Conservation (phyloP, 1,140 invertebrate genomes). For the Wasmannia auropunctata region DNA sequence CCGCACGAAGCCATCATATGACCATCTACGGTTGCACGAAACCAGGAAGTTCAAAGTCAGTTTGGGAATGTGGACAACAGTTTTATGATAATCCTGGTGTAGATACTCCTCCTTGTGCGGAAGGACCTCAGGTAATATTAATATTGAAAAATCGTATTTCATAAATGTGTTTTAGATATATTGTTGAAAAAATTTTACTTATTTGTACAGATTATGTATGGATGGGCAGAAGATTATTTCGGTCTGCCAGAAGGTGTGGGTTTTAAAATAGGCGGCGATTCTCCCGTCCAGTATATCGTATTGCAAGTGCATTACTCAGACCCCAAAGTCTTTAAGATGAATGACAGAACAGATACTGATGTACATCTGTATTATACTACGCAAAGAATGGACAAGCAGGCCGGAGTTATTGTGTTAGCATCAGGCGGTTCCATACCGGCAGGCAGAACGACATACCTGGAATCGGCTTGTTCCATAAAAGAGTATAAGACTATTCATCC, state of each 20-base stretch:
- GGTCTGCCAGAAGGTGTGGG: conserved; percentile 93
- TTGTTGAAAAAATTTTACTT: conserved; percentile 7
- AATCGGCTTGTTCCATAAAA: conserved; percentile 92
- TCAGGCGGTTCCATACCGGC: conserved; percentile 92
- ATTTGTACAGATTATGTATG: conserved; percentile 93
- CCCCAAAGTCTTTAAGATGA: conserved; percentile 90
- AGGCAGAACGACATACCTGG: conserved; percentile 92
- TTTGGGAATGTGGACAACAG: conserved; percentile 98
- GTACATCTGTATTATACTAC: conserved; percentile 92
- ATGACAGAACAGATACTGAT: conserved; percentile 92
- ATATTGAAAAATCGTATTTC: background rate
- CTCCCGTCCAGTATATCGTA: conserved; percentile 91
- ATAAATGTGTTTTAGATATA: background rate
- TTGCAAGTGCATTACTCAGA: conserved; percentile 97
- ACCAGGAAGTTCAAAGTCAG: conserved; percentile 91
- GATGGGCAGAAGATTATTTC: conserved; percentile 96
- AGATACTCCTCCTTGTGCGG: conserved; percentile 88
- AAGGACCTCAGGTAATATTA: conserved; percentile 88
- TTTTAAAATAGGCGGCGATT: conserved; percentile 91
- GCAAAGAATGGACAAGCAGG: conserved; percentile 90
- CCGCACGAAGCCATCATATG: conserved; percentile 97
- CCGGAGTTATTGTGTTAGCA: conserved; percentile 94
- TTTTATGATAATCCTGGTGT: conserved; percentile 89
- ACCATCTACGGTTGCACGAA: conserved; percentile 96
- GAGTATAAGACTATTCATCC: conserved; percentile 96